Evolutionary conservation across 2,888 invertebrate species (phyloP).

Genomic region (Pammene aurita): DNA sequence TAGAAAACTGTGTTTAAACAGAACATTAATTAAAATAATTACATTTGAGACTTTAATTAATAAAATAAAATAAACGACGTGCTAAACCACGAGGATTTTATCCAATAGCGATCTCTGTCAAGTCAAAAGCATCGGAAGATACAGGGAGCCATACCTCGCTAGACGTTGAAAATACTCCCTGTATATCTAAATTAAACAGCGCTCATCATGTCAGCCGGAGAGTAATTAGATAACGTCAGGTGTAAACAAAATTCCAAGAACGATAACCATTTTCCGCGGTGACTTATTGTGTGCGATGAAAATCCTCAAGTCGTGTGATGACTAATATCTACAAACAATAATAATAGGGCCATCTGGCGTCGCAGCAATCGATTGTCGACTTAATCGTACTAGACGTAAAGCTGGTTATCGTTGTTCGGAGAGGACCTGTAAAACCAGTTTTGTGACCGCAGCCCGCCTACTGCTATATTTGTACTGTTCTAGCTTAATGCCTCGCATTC

Average conservation of each 20-base stretch:
- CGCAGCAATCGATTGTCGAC: constrained; percentile 51
- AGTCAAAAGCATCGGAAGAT: no score
- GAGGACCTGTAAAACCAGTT: constrained; percentile 65
- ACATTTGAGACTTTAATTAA: no score
- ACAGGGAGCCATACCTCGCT: no score
- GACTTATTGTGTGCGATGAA: constrained; percentile 40
- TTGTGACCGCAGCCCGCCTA: constrained; percentile 66
- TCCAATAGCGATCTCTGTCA: no score
- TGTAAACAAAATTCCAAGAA: constrained; percentile 36
- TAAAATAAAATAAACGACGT: no score
- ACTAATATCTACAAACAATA: constrained; percentile 62
- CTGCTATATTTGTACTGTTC: constrained; percentile 50
- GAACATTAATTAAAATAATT: no score
- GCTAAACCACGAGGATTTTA: no score
- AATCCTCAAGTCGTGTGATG: constrained; percentile 49
- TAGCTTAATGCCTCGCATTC: constrained; percentile 50
- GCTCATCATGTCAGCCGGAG: constrained; percentile 18
- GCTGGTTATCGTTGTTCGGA: constrained; percentile 50
- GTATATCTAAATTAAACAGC: not conserved
- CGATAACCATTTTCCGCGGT: constrained; percentile 30
- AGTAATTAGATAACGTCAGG: constrained; percentile 36
- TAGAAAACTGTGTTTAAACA: no score
- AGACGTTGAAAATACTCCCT: no score
- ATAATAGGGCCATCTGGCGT: constrained; percentile 48
- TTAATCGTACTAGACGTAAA: constrained; percentile 50